Percentiles rank a stretch among this genome's conserved stretches.
These are phyloP conservation scores for Leptarthrus brevirostris DNA, from an alignment of 2,888 invertebrate genomes.

Conservation along the genomic window DNA sequence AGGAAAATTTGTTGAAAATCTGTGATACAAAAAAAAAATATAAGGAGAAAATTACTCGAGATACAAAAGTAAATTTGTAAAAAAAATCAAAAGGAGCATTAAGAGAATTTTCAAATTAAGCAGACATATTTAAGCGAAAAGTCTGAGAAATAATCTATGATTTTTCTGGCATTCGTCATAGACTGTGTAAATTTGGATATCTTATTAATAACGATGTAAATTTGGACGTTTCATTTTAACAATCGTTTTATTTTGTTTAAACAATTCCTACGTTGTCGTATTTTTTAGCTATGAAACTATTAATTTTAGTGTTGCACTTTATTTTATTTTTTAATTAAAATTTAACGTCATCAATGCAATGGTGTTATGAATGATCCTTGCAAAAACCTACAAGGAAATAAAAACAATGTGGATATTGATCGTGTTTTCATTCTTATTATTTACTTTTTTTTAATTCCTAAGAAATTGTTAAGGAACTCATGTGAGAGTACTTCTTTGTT, in stretches of 20 bases:
- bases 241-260: not conserved
- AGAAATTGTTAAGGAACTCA: too few relatives aligned
- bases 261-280: not conserved
- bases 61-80: constrained; percentile 35
- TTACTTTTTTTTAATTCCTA: not conserved
- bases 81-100: constrained; percentile 9
- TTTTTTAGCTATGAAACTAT: constrained; percentile 1
- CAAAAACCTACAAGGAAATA: constrained; percentile 35
- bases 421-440: not conserved
- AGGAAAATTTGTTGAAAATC: constrained; percentile 47
- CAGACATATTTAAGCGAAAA: constrained; percentile 15
- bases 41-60: constrained; percentile 27
- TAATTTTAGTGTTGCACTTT: constrained; percentile 24
- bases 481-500: too few relatives aligned
- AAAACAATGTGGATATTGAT: constrained; percentile 39
- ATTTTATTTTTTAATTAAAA: constrained; percentile 14
- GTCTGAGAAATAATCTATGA: constrained; percentile 7
- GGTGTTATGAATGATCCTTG: constrained; percentile 37
- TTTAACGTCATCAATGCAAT: constrained; percentile 21
- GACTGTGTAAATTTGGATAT: constrained; percentile 33
- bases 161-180: not conserved
- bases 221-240: not conserved
- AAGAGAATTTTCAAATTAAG: constrained; percentile 29
- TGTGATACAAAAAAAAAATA: constrained; percentile 45
- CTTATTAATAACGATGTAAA: constrained; percentile 26